These are phyloP conservation scores for Eulemur albifrons DNA, from an alignment of 2,797 vertebrate genomes.

Conservation along the genomic window DNA sequence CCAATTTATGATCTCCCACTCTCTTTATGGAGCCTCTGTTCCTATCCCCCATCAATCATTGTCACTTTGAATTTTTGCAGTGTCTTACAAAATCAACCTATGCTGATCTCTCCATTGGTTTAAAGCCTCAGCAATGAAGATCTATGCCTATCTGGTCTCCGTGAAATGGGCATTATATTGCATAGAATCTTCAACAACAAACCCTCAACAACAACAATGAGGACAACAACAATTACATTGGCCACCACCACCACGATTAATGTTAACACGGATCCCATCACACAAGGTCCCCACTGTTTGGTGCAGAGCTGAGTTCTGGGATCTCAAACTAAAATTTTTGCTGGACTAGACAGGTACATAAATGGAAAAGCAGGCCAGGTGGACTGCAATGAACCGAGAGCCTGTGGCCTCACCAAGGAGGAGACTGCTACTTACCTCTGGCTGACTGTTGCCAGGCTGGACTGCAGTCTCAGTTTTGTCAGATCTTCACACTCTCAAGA, in stretches of 20 bases:
- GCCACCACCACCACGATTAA: neutral
- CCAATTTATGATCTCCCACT: conserved; percentile 42
- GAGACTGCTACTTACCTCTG: neutral
- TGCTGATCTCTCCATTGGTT: conserved; percentile 17
- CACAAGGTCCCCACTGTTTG: neutral
- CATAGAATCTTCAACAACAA: neutral
- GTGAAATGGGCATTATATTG: neutral
- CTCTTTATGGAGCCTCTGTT: conserved; percentile 16
- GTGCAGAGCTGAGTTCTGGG: neutral
- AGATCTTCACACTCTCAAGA: neutral
- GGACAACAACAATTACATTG: neutral
- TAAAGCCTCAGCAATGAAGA: neutral
- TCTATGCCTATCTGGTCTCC: neutral
- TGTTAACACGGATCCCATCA: neutral
- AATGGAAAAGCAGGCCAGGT: neutral
- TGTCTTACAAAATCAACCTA: conserved; percentile 44
- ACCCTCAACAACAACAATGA: neutral
- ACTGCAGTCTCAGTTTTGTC: neutral
- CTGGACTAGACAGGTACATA: neutral
- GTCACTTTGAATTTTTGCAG: conserved; percentile 58
- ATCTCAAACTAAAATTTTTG: neutral
- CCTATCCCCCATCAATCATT: conserved; percentile 43
- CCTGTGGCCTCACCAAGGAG: neutral
- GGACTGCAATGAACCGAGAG: neutral
- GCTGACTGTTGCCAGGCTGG: neutral